Percentiles rank a stretch among this genome's conserved stretches.
Conservation (phyloP, 2,797 vertebrate genomes). For the Natrix natrix region DNA sequence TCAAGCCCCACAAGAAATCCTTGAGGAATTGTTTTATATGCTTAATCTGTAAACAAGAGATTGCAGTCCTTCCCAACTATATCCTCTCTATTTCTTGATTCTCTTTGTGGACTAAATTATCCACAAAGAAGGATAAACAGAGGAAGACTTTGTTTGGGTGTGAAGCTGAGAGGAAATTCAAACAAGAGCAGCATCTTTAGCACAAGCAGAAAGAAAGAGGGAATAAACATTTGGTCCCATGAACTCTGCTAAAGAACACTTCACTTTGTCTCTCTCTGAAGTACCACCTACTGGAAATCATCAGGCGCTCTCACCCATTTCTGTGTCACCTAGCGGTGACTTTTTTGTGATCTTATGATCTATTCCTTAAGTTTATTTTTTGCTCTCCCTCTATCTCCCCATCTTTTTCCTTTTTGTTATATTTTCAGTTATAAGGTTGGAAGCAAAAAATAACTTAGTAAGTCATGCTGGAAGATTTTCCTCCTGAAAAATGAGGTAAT, state of each 20-base stretch:
- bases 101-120: not conserved
- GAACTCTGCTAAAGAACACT: not conserved
- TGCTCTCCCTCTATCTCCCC: not conserved
- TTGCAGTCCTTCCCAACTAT: not conserved
- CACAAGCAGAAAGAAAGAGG: not conserved
- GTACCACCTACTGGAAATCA: not conserved
- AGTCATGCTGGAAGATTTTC: not conserved
- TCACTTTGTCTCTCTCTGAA: not conserved
- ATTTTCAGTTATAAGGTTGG: not conserved
- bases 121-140: not conserved
- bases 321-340: not conserved
- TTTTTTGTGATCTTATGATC: not conserved
- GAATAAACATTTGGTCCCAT: not conserved
- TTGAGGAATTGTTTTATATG: not conserved
- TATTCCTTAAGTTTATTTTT: not conserved
- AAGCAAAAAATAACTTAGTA: not conserved
- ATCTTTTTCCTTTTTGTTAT: not conserved
- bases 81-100: not conserved
- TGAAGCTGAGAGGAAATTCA: not conserved
- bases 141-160: not conserved
- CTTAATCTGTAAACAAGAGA: not conserved
- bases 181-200: not conserved
- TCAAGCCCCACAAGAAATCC: not conserved
- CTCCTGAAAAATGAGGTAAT: not conserved
- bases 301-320: not conserved